Conservation (phyloP, 2,113 vertebrate species). For the Gymnocephalus cernua region DNA sequence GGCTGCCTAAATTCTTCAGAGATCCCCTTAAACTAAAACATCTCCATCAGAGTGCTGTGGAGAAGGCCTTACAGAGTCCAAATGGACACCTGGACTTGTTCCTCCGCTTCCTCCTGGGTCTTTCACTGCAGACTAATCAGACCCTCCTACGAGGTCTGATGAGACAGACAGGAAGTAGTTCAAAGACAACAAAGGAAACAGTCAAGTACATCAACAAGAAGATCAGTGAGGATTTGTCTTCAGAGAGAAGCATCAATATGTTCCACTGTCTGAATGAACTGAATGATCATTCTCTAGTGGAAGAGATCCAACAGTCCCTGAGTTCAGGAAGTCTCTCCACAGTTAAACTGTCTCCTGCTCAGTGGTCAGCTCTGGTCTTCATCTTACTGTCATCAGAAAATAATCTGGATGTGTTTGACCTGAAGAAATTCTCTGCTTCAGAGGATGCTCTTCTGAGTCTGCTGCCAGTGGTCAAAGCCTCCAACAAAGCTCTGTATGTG, state of each 20-base stretch:
- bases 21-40: too few species aligned
- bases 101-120: conserved; percentile 36
- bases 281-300: conserved; percentile 19
- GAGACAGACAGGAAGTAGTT: neutral
- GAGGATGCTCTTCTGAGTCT: conserved; percentile 34
- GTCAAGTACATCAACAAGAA: too few species aligned
- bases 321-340: conserved; percentile 35
- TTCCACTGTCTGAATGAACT: too few species aligned
- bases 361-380: conserved; percentile 51
- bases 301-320: conserved; percentile 28
- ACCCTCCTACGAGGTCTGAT: neutral
- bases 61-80: conserved; percentile 22
- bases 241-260: too few species aligned
- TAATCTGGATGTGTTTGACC: conserved; percentile 28
- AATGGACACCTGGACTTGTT: conserved; percentile 36
- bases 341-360: conserved; percentile 22
- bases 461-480: conserved; percentile 22
- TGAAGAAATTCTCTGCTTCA: conserved; percentile 21
- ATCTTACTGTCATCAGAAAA: conserved; percentile 41
- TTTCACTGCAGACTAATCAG: conserved; percentile 23
- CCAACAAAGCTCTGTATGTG: conserved; percentile 47
- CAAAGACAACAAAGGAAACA: too few species aligned
- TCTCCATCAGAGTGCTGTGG: neutral
- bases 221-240: too few species aligned
- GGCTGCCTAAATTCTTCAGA: too few species aligned